Evolutionary conservation across 2,797 vertebrate species (phyloP).

Genomic region (Mus caroli): DNA sequence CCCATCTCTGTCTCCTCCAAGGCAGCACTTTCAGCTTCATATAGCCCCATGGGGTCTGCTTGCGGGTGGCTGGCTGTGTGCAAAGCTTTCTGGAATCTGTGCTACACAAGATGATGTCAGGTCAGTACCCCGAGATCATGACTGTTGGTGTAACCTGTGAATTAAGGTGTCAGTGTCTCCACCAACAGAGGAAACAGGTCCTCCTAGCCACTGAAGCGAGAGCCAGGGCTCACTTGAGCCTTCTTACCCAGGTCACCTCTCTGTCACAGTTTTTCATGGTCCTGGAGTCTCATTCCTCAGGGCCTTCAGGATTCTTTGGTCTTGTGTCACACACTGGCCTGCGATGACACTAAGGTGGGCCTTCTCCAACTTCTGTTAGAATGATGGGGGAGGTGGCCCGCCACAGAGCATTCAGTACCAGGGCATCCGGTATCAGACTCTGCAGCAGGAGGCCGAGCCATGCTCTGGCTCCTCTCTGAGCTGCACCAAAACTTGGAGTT

Average conservation of each 20-base stretch:
- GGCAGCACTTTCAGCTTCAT: not conserved
- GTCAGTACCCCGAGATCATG: too few species aligned
- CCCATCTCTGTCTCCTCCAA: not conserved
- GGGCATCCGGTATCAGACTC: too few species aligned
- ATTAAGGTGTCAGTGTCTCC: not conserved
- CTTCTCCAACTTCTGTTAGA: not conserved
- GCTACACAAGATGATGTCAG: not conserved
- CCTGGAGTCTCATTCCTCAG: not conserved
- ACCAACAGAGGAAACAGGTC: too few species aligned
- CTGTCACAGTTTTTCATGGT: not conserved
- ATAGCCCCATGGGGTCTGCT: too few species aligned
- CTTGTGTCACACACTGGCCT: too few species aligned
- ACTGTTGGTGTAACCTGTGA: too few species aligned
- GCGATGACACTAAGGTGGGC: not conserved
- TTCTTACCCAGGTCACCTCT: not conserved
- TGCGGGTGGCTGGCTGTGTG: not conserved
- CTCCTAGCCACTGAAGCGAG: not conserved
- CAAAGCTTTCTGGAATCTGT: not conserved
- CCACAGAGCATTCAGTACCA: not conserved
- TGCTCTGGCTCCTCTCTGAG: not conserved
- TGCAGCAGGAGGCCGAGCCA: not conserved
- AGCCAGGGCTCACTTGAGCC: not conserved
- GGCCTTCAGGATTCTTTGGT: not conserved
- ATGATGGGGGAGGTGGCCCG: not conserved
- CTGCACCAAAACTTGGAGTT: too few species aligned